Conservation (phyloP, 2,888 invertebrate species). For the Drosophila mimica region DNA sequence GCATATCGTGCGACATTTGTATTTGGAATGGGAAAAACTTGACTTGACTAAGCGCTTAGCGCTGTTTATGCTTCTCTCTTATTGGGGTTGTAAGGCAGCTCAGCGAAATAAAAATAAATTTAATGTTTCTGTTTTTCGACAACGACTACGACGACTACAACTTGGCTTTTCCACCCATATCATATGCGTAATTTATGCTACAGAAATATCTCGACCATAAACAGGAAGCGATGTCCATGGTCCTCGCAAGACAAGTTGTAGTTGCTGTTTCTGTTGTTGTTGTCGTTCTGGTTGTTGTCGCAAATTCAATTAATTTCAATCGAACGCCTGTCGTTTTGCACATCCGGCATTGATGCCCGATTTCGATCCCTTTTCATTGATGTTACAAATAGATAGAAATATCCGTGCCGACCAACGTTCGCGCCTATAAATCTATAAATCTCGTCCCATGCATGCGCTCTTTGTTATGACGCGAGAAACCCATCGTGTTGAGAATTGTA, state of each 20-base stretch:
- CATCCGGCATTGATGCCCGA: slow-evolving; percentile 77
- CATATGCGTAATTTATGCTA: slow-evolving; percentile 77
- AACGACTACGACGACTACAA: slow-evolving; percentile 26
- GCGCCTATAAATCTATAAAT: slow-evolving; percentile 63
- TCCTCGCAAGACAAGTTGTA: slow-evolving; percentile 44
- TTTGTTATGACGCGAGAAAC: slow-evolving; percentile 68
- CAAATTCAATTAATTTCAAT: slow-evolving; percentile 85
- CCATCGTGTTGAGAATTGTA: slow-evolving; percentile 60
- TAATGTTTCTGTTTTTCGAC: slow-evolving; percentile 80
- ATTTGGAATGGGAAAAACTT: slow-evolving; percentile 13
- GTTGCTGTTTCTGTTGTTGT: slow-evolving; percentile 41
- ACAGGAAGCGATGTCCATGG: slow-evolving; percentile 66
- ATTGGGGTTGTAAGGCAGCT: slow-evolving; percentile 58
- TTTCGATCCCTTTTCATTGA: slow-evolving; percentile 55
- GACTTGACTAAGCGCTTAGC: slow-evolving; percentile 65
- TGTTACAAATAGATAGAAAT: slow-evolving; percentile 63
- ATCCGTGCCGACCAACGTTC: slow-evolving; percentile 23
- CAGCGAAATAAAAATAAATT: slow-evolving; percentile 80
- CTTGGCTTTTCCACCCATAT: slow-evolving; percentile 53
- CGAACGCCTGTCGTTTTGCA: slow-evolving; percentile 84
- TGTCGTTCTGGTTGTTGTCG: slow-evolving; percentile 60
- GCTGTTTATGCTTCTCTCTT: slow-evolving; percentile 43
- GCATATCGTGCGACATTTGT: slow-evolving; percentile 66
- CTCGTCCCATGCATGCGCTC: slow-evolving; percentile 59
- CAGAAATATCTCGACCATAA: slow-evolving; percentile 76